Base-by-base conservation (phyloP, 2,797 vertebrate species). In the Pangasius larnaudii region DNA sequence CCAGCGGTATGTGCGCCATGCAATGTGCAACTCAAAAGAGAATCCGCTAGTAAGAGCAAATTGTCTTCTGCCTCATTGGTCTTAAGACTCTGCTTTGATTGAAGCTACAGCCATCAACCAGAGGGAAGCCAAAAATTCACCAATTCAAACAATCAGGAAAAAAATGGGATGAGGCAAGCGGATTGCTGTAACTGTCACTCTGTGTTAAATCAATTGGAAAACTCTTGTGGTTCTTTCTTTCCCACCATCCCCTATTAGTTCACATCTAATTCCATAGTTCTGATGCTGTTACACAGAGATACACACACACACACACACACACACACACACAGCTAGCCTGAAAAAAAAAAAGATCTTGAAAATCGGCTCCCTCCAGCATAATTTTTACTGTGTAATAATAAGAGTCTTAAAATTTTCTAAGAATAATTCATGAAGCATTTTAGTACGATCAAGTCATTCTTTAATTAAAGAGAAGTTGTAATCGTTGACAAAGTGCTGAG, bases 141-240 rank as follows among this genome's bases (percentile, higher is more conserved):
- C 93, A 95, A 95, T 97, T 97, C 92, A 95, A 95, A 96, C 96
- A 97, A 95, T 95, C 90, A 6, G 93, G 94, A 7, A 42, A 19
- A 93, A 95, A 97, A 96, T 93, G 94, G 91, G 85, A 94, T 88
- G 93, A 91, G 90, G 93, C 94, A 94, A 92, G 92, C 93, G 88
- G 86, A 92, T 90, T 82, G 89, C 91, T 94, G 93, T 95, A 95
- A 96, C 91, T 94, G 90, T 90, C 93, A 94, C 93, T 93, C 93
- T 92, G 94, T 92, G 93, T 95, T 96, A 95, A 97, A 97, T 96
- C 94, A 92, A 93, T 96, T 95, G 95, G 95, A 93, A 96, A 97
- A 96, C 96, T 92, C 89, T 89, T 69, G 72, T 88, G 87, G 78
- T 78, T 72, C 72, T 91, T 95, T 93, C 84, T 56, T 69, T 89